Evolutionary conservation across 2,113 vertebrate genomes (phyloP), one percentile per base, ranked within the genome.

Genomic region (Malurus cyaneus): DNA sequence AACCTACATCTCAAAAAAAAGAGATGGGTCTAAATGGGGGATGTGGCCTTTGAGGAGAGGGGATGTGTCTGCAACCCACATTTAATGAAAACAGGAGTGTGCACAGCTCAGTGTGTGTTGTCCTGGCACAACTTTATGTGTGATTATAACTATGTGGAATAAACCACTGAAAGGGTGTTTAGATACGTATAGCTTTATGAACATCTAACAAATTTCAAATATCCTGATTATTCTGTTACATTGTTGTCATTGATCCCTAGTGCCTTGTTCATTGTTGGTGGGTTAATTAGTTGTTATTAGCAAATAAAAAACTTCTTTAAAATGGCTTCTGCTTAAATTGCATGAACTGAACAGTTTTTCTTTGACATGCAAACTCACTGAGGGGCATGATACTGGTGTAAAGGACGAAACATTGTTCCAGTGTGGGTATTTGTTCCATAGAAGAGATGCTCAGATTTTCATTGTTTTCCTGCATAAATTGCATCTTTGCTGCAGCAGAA

Each of bases 91-190:
- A 54, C 9, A 12, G 29, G 4, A 18, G 2, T 19, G 8, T 42
- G 18, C 28, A 54, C 9, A 69, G 10, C 25, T 62, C 28, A 56
- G 8, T 11, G n/a, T 42, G 15, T 46, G 29, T 36, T 36, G 23
- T 12, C 12, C 5, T 49, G 34, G 17, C 24, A 31, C 0, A 1
- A 21, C 12, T 29, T 1, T 16, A 9, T 29, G 3, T 50, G 18
- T 42, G 44, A 59, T 34, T 69, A 41, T 13, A 69, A 64, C 14
- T 32, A 86, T 31, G 34, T 39, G 10, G 23, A 64, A 69, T 44
- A 49, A 44, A 5, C n/a, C 53, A 61, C 0, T 57, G 18, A 67
- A 80, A n/a, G 6, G 6, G 3, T 34, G 2, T 36, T 91, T 60
- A 66, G 21, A 59, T 50, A 52, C 1, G 0, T 24, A 42, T 0